These are phyloP conservation scores for Actenoides lindsayi DNA, from an alignment of 2,113 vertebrate species.

Conservation along the genomic window DNA sequence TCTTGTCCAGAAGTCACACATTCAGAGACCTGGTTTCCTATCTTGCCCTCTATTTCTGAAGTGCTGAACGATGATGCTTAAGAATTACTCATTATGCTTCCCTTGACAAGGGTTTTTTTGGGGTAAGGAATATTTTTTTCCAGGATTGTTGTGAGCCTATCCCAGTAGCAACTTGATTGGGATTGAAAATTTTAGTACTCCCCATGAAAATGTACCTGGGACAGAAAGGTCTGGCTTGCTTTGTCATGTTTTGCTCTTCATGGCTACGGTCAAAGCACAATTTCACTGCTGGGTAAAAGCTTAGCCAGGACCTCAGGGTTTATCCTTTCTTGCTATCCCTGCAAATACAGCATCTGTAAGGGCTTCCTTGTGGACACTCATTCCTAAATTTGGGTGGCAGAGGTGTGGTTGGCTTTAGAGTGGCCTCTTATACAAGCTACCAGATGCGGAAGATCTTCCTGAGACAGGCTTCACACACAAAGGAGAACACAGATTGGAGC, in stretches of 20 bases:
- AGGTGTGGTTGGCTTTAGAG: not conserved
- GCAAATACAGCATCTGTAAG: not conserved
- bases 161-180: not conserved
- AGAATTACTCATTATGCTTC: not conserved
- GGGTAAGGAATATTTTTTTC: not conserved
- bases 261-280: not conserved
- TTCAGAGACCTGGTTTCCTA: not conserved
- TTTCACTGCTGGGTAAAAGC: not conserved
- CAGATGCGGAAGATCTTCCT: not conserved
- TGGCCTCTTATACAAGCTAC: not conserved
- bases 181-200: not conserved
- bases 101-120: not conserved
- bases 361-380: not conserved
- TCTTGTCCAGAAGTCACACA: not conserved
- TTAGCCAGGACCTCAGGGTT: not conserved
- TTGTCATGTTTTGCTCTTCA: not conserved
- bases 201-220: not conserved
- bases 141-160: not conserved
- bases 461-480: not conserved
- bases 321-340: not conserved
- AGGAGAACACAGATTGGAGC: not conserved
- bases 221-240: not conserved
- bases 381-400: too few relatives aligned
- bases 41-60: not conserved
- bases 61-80: not conserved